phyloP scores from a whole-genome alignment of 2,113 vertebrate genomes.

The Actenoides hombroni region DNA sequence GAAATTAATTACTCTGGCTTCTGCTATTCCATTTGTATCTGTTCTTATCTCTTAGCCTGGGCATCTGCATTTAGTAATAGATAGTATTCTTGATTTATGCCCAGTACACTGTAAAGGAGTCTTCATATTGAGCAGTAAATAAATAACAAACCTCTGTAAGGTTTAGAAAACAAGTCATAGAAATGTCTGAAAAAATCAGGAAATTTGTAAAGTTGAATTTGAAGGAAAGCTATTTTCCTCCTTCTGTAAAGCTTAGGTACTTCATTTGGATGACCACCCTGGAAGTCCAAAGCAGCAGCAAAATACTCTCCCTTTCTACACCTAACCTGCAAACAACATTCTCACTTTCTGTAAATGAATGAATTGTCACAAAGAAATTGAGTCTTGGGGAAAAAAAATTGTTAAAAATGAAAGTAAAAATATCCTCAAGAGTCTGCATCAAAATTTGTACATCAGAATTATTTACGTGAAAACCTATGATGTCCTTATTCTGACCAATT shows the following conservation, averaged over 20 bases:
- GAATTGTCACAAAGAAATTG: neutral
- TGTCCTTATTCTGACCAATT: neutral
- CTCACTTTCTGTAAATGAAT: fast-evolving
- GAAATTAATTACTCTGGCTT: neutral
- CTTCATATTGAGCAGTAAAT: neutral
- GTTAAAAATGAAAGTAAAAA: neutral
- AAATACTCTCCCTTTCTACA: neutral
- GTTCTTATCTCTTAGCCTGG: neutral
- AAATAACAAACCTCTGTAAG: neutral
- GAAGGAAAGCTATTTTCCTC: neutral
- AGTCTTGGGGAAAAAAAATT: neutral
- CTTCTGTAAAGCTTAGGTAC: neutral
- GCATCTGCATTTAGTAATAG: neutral
- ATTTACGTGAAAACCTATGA: neutral
- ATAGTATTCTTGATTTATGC: neutral
- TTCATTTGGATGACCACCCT: neutral
- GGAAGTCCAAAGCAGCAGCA: neutral
- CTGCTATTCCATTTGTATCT: neutral
- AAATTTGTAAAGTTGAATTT: neutral
- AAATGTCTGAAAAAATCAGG: neutral
- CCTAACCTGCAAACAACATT: neutral
- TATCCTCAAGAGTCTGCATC: neutral
- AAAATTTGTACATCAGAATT: neutral
- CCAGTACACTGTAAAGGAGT: neutral
- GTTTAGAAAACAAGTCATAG: neutral